These are phyloP conservation scores for Trididemnum miniatum DNA, from an alignment of 23 tunicate genomes.

Conservation along the genomic window DNA sequence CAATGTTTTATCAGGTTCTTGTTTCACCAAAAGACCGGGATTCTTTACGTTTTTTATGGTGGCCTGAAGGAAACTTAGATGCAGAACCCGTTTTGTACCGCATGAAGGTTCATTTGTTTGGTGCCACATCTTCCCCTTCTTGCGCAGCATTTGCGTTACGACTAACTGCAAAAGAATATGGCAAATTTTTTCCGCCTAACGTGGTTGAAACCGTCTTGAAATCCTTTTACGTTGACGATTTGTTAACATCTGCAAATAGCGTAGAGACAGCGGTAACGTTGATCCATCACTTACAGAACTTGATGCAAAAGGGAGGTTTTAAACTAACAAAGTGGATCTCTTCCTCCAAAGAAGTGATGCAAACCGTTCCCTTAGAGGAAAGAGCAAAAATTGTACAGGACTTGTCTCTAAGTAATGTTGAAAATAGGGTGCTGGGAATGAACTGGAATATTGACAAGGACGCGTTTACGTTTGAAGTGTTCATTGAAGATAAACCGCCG, in stretches of 20 bases:
- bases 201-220: not conserved
- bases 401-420: not conserved
- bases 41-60: slow-evolving; percentile 28
- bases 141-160: slow-evolving; percentile 18
- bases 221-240: slow-evolving; percentile 44
- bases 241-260: not conserved
- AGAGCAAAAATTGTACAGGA: slow-evolving; percentile 2
- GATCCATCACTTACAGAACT: not conserved
- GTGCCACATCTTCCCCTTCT: slow-evolving; percentile 28
- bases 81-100: not conserved
- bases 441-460: not conserved
- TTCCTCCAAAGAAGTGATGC: not conserved
- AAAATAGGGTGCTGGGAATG: slow-evolving; percentile 2
- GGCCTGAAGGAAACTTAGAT: slow-evolving; percentile 20
- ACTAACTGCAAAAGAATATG: not conserved
- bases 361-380: slow-evolving; percentile 13
- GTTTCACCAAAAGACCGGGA: slow-evolving; percentile 16
- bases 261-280: not conserved
- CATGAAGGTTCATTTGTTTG: slow-evolving; percentile 32
- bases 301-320: slow-evolving; percentile 22
- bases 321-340: slow-evolving; percentile 21
- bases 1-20: slow-evolving; percentile 39
- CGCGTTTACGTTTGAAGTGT: not conserved
- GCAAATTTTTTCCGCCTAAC: not conserved
- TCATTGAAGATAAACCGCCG: not conserved